These are phyloP conservation scores for Diadema setosum DNA, from an alignment of 35 echinoderm and acorn worm species.

Conservation along the genomic window DNA sequence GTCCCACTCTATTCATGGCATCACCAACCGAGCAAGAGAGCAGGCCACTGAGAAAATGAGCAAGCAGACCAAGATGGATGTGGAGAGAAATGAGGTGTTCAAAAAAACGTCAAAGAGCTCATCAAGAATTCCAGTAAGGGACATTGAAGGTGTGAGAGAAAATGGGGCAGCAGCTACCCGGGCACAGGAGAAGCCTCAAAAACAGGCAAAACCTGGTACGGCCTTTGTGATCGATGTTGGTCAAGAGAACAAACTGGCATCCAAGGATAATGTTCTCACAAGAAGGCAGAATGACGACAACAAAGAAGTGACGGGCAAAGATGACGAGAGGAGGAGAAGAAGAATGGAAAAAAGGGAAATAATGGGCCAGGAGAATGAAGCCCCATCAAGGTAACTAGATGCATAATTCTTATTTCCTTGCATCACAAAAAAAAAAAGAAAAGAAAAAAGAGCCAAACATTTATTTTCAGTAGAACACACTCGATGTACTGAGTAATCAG, in stretches of 20 bases:
- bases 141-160: not conserved
- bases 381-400: constrained; percentile 4
- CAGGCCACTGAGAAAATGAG: not conserved
- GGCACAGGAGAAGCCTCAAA: not conserved
- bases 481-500: too few relatives aligned
- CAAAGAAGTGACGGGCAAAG: constrained; percentile 13
- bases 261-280: not conserved
- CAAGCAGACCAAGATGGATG: not conserved
- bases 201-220: constrained; percentile 18
- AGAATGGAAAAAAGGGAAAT: not conserved
- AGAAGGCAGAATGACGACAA: not conserved
- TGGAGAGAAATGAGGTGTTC: not conserved
- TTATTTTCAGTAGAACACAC: too few relatives aligned
- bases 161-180: not conserved
- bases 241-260: not conserved
- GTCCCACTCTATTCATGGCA: constrained; percentile 29
- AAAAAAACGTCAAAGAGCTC: not conserved
- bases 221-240: constrained; percentile 64
- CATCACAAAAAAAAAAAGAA: too few relatives aligned
- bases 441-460: too few relatives aligned
- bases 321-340: constrained; percentile 13
- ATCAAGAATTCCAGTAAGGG: constrained; percentile 1
- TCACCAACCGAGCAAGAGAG: not conserved
- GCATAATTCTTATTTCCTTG: too few relatives aligned
- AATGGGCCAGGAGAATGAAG: constrained; percentile 3